Percentiles rank a stretch among this genome's conserved stretches.
Evolutionary conservation across 2,113 vertebrate genomes (phyloP).

Genomic region (Typhlomys cinereus): DNA sequence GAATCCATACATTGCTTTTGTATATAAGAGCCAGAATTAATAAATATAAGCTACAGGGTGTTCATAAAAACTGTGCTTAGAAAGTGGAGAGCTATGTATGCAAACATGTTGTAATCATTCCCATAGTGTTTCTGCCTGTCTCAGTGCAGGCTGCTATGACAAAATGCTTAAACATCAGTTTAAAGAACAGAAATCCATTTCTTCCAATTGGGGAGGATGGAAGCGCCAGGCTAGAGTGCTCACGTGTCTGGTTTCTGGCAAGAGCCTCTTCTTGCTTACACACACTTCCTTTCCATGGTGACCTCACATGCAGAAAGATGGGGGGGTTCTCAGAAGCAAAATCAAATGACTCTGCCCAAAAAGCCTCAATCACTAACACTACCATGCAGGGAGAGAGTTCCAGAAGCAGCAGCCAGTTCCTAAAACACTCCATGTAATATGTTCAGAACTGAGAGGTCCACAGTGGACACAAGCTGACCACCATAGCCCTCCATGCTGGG

Average conservation of each 20-base stretch:
- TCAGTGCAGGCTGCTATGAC: too few species aligned
- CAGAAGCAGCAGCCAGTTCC: not conserved
- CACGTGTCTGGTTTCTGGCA: not conserved
- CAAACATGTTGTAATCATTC: too few species aligned
- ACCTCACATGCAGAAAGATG: not conserved
- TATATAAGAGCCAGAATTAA: not conserved
- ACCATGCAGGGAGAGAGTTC: not conserved
- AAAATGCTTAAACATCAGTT: not conserved
- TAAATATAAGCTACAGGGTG: not conserved
- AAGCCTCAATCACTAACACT: too few species aligned
- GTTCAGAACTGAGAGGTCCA: too few species aligned
- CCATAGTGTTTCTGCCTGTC: not conserved
- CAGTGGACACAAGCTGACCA: too few species aligned
- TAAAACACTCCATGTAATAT: too few species aligned
- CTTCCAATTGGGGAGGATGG: not conserved
- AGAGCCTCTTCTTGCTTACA: not conserved
- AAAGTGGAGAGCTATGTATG: too few species aligned
- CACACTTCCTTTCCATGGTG: not conserved
- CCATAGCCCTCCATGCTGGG: fast-evolving
- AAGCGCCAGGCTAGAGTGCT: not conserved
- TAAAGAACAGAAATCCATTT: not conserved
- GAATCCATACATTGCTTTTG: too few species aligned
- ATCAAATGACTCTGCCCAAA: not conserved
- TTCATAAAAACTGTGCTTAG: not conserved
- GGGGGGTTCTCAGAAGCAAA: fast-evolving